Evolutionary conservation across 2,888 invertebrate genomes (phyloP).

Genomic region (Lasioglossum marginatum): DNA sequence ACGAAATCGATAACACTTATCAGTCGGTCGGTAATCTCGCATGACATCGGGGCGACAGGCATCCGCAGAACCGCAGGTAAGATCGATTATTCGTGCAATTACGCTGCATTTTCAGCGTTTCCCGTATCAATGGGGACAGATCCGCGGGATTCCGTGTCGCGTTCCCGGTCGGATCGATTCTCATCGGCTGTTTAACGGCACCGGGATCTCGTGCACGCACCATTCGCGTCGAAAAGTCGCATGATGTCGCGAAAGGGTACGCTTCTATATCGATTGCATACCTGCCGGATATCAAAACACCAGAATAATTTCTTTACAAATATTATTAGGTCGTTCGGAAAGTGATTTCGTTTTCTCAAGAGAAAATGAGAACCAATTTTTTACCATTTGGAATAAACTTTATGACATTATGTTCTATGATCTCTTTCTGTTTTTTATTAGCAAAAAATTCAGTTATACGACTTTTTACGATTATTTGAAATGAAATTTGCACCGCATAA

Average conservation of each 20-base stretch:
- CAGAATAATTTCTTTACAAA: too few species aligned
- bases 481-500: too few species aligned
- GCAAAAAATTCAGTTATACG: too few species aligned
- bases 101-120: not conserved
- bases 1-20: constrained; percentile 60
- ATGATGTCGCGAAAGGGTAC: not conserved
- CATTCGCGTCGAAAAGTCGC: not conserved
- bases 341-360: too few species aligned
- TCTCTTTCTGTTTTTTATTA: too few species aligned
- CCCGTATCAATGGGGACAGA: not conserved
- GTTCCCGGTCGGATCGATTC: not conserved
- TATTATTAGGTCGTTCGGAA: too few species aligned
- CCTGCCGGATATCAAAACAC: too few species aligned
- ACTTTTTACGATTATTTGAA: too few species aligned
- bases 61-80: constrained; percentile 43
- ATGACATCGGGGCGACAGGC: constrained; percentile 46
- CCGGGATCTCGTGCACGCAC: not conserved
- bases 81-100: constrained; percentile 34
- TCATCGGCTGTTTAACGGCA: not conserved
- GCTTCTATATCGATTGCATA: not conserved
- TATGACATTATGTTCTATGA: too few species aligned
- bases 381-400: too few species aligned
- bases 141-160: not conserved
- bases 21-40: constrained; percentile 57
- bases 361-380: too few species aligned